Base-by-base conservation (phyloP, 2,888 invertebrate species). In the Tachina lurida region DNA sequence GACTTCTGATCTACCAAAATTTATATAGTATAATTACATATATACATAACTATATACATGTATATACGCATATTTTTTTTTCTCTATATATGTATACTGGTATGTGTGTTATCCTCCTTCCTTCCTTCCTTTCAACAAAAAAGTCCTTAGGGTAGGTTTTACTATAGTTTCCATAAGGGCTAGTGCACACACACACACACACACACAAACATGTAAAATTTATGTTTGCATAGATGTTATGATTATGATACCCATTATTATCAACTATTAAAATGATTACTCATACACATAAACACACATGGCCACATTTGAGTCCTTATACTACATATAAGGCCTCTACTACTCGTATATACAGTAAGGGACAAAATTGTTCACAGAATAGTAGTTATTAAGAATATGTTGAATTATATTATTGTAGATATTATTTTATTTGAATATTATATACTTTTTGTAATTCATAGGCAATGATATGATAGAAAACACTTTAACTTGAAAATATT, bases 201-300 rank as follows among this genome's bases (percentile, higher is more conserved):
- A 19, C 43, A 45, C 49, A 17, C 10, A 10, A 65, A 3, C 3
- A 31, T 52, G 10, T 49, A 63, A 19, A 60, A 70, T 73, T 54
- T 63, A 63, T 74, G 45, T 63, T 65, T 67, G 71, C 49, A 49
- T 63, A 68, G 71, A 79, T 79, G 62, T 75, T 81, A 19, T 77
- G 77, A 85, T 81, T 77, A 73, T 86, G 78, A 74, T 71, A 83
- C 54, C 86, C 83, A 83, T 86, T 86, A 86, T 86, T 86, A 86
- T 49, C 83, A 86, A 86, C 86, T 86, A 86, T 86, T 86, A 86
- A 86, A 86, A 83, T 86, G 83, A 86, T 83, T 80, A 86, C 83
- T 68, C 79, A 86, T 70, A 86, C 62, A 83, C 43, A 52, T 45
- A 77, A 12, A 65, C 13, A 22, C 52, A 58, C 39, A 41, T 41